Percentiles rank a stretch among this genome's conserved stretches.
Conservation (phyloP, 1,140 invertebrate species). For the Philaenus spumarius region DNA sequence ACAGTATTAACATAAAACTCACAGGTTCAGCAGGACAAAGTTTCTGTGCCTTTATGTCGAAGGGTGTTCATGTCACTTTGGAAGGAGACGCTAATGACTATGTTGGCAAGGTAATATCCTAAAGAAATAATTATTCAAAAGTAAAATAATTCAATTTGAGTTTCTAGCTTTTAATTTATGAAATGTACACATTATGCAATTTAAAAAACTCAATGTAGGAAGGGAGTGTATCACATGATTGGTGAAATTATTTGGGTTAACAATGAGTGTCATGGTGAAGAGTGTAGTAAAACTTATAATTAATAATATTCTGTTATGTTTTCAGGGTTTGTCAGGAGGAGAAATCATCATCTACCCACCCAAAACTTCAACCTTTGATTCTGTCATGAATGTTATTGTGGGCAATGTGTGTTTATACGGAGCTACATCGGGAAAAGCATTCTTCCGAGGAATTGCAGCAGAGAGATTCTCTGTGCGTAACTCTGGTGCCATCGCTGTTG, state of each 20-base stretch:
- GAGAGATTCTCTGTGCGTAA: slow-evolving; percentile 97
- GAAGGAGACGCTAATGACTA: slow-evolving; percentile 99
- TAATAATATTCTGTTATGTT: slow-evolving; percentile 13
- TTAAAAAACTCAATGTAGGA: background rate
- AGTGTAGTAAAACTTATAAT: background rate
- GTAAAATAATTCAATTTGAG: no score
- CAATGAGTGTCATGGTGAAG: no score
- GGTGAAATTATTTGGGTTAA: no score
- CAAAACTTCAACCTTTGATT: slow-evolving; percentile 67
- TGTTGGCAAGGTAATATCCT: slow-evolving; percentile 71
- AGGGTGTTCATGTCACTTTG: slow-evolving; percentile 79
- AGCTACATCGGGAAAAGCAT: slow-evolving; percentile 90
- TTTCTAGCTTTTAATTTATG: no score
- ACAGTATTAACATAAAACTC: slow-evolving; percentile 77
- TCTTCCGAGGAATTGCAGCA: slow-evolving; percentile 92
- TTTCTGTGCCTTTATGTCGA: slow-evolving; percentile 92
- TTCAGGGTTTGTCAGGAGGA: slow-evolving; percentile 86
- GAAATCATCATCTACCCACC: slow-evolving; percentile 93
- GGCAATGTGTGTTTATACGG: slow-evolving; percentile 98
- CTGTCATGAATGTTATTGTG: slow-evolving; percentile 91
- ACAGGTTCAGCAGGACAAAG: slow-evolving; percentile 94
- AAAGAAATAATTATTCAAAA: no score
- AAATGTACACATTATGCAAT: background rate
- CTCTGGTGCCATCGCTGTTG: slow-evolving; percentile 86
- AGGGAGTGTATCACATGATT: no score